A percentile compares a stretch with the other conserved stretches of the same genome.
Evolutionary conservation across 2,888 invertebrate species (phyloP).

Genomic region (Tachystola acroxantha): DNA sequence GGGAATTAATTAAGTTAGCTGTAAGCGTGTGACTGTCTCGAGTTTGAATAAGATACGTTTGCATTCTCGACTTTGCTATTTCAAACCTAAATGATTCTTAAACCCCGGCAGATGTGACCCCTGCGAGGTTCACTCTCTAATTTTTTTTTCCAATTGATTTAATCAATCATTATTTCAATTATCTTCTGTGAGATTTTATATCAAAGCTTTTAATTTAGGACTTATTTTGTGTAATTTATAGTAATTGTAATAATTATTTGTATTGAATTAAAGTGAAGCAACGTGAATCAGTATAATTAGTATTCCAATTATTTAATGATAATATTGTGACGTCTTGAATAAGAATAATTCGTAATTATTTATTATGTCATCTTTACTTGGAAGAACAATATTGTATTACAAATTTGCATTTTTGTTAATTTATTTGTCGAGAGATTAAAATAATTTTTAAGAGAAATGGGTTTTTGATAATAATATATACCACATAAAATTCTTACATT

Average conservation of each 20-base stretch:
- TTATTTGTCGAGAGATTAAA: slow-evolving; percentile 76
- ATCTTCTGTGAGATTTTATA: slow-evolving; percentile 3
- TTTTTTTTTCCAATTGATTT: slow-evolving; percentile 18
- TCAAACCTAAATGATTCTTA: slow-evolving; percentile 40
- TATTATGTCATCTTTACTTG: slow-evolving; percentile 59
- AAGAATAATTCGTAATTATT: slow-evolving; percentile 50
- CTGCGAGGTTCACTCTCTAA: slow-evolving; percentile 21
- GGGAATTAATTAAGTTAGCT: slow-evolving; percentile 49
- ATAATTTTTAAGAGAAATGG: slow-evolving; percentile 57
- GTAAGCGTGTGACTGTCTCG: slow-evolving; percentile 66
- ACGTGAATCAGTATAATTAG: slow-evolving; percentile 46
- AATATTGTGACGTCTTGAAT: slow-evolving; percentile 42
- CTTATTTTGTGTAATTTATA: slow-evolving; percentile 41
- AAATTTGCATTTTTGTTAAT: slow-evolving; percentile 66
- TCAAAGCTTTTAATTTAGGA: slow-evolving; percentile 46
- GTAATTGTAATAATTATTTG: slow-evolving; percentile 40
- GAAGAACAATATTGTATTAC: slow-evolving; percentile 46
- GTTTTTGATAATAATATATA: slow-evolving; percentile 27
- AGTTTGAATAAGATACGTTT: slow-evolving; percentile 39
- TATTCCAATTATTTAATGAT: slow-evolving; percentile 43
- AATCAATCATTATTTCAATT: slow-evolving; percentile 3
- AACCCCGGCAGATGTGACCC: slow-evolving; percentile 47
- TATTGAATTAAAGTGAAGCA: slow-evolving; percentile 44
- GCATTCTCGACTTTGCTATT: slow-evolving; percentile 45
- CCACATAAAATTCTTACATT: slow-evolving; percentile 28